Percentiles rank a stretch among this genome's conserved stretches.
phyloP scores from a whole-genome alignment of 2,113 vertebrate genomes.

The Stigmatopora argus region DNA sequence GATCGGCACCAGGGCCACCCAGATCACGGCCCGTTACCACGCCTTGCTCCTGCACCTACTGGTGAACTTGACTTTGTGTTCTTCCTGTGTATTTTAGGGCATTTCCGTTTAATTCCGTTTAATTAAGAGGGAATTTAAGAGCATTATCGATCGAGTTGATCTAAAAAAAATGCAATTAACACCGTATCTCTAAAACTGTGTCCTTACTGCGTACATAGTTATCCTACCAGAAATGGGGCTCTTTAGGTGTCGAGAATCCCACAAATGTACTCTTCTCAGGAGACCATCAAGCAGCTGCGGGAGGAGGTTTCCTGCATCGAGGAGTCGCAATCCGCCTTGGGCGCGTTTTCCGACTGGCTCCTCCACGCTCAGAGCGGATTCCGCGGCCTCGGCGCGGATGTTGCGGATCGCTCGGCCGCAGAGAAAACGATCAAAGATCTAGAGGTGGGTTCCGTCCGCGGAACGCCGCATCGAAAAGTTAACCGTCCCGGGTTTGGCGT shows the following conservation, averaged over 20 bases:
- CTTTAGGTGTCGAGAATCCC: background rate
- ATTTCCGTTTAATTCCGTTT: too few species aligned
- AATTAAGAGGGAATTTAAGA: too few species aligned
- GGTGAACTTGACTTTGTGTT: constrained; percentile 37
- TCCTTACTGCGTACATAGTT: too few species aligned
- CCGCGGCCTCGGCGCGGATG: constrained; percentile 70
- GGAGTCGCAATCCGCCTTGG: constrained; percentile 79
- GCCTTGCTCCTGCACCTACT: constrained; percentile 80
- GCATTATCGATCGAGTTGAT: too few species aligned
- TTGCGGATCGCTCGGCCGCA: constrained; percentile 78
- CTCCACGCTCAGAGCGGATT: constrained; percentile 78
- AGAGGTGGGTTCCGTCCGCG: constrained; percentile 72
- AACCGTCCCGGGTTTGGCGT: background rate
- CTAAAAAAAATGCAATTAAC: too few species aligned
- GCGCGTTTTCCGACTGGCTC: constrained; percentile 85
- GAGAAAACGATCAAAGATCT: constrained; percentile 85
- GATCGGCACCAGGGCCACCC: constrained; percentile 83
- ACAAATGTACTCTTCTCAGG: constrained; percentile 62
- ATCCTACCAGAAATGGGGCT: background rate
- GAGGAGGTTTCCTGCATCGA: constrained; percentile 84
- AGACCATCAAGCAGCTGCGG: constrained; percentile 86
- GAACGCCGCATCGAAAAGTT: background rate
- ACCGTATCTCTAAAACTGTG: too few species aligned
- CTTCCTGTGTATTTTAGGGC: too few species aligned
- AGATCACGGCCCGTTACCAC: constrained; percentile 87